These are phyloP conservation scores for Hymenopus coronatus DNA, from an alignment of 2,888 invertebrate genomes.

Conservation along the genomic window DNA sequence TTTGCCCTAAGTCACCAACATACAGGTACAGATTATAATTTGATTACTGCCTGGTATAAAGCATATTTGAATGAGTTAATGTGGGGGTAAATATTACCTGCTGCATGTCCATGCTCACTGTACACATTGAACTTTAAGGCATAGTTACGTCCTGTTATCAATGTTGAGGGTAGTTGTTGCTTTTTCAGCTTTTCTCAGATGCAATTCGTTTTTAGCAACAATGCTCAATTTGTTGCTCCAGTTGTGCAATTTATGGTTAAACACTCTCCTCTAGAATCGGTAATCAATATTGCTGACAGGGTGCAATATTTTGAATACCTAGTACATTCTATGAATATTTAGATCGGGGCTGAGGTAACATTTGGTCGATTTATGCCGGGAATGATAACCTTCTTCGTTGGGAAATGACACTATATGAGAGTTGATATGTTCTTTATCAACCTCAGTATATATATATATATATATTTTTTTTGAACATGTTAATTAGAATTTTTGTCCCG, in stretches of 20 bases:
- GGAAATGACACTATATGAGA: background rate
- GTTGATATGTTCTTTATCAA: too few species aligned
- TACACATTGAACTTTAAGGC: conserved; percentile 4
- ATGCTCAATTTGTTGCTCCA: conserved; percentile 10
- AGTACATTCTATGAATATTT: conserved; percentile 3
- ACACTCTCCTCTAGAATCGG: conserved; percentile 1
- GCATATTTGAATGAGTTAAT: background rate
- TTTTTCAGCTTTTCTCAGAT: background rate
- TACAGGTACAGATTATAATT: too few species aligned
- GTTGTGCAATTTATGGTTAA: background rate
- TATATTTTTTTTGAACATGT: too few species aligned
- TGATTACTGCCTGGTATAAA: too few species aligned
- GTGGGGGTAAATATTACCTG: conserved; percentile 2
- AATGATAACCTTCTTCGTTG: background rate
- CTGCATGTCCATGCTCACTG: background rate
- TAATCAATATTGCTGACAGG: background rate
- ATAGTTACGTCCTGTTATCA: background rate
- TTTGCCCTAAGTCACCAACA: too few species aligned
- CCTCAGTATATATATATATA: too few species aligned
- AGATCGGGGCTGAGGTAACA: background rate
- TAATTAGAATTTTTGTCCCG: too few species aligned
- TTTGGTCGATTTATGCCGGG: background rate
- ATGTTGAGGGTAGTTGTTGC: background rate
- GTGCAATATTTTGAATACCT: conserved; percentile 2
- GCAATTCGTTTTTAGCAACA: background rate